Evolutionary conservation across 2,113 vertebrate species (phyloP).

Genomic region (Hylia prasina): DNA sequence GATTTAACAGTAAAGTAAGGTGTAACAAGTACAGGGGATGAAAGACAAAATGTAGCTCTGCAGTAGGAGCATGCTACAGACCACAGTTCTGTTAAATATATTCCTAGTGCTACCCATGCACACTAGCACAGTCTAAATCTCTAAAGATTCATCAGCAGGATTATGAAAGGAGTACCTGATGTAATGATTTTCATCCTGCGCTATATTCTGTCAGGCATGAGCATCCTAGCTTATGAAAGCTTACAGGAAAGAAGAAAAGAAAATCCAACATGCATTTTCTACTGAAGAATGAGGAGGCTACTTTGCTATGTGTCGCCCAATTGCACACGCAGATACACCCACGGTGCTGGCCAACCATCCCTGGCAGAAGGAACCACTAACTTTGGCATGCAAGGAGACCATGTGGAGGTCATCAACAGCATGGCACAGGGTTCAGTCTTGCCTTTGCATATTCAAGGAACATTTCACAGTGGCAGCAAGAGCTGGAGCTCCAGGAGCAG

Average conservation of each 20-base stretch:
- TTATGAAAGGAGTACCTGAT: background rate
- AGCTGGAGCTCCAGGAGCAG: background rate
- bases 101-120: background rate
- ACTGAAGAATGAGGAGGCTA: background rate
- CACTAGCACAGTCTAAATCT: background rate
- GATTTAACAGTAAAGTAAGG: background rate
- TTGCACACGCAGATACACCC: background rate
- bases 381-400: background rate
- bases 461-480: background rate
- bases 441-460: background rate
- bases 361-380: background rate
- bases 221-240: background rate
- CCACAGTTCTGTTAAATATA: background rate
- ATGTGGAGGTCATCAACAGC: accelerated
- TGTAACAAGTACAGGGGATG: background rate
- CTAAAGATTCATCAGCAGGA: background rate
- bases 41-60: background rate
- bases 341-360: background rate
- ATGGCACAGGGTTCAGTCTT: background rate
- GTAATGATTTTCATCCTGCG: background rate
- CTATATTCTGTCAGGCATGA: background rate
- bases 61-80: background rate
- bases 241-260: background rate
- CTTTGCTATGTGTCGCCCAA: background rate
- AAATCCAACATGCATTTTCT: background rate